Conservation (phyloP, 2,888 invertebrate species). For the Aleiodes leptofemur region DNA sequence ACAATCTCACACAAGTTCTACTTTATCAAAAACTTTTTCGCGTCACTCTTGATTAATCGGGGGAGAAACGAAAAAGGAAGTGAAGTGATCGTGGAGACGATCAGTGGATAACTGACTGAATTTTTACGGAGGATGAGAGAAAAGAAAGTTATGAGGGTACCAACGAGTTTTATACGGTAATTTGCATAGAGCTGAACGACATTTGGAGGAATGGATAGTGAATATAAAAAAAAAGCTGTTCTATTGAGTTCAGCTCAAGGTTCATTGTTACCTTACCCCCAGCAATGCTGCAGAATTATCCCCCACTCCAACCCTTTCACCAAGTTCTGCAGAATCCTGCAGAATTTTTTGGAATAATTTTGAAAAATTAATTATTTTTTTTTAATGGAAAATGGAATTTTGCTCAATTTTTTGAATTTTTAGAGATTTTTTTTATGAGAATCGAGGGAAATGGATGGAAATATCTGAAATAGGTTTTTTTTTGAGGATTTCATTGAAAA, state of each 20-base stretch:
- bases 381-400: constrained; percentile 37
- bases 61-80: neutral
- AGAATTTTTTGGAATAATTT: neutral
- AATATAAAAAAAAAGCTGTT: constrained; percentile 49
- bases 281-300: constrained; percentile 63
- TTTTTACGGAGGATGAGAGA: constrained; percentile 42
- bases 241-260: constrained; percentile 58
- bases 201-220: constrained; percentile 57
- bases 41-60: neutral
- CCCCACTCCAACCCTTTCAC: constrained; percentile 4
- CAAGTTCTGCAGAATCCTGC: constrained; percentile 28
- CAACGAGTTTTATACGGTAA: constrained; percentile 63
- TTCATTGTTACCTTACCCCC: constrained; percentile 70
- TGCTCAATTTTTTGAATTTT: constrained; percentile 43
- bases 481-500: too few relatives aligned
- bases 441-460: too few relatives aligned
- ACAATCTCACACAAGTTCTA: neutral
- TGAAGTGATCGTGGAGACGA: constrained; percentile 56
- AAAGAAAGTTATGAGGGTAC: neutral
- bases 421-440: too few relatives aligned
- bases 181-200: constrained; percentile 73
- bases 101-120: constrained; percentile 63
- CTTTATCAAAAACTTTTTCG: neutral
- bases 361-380: neutral
- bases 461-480: too few relatives aligned